Percentiles rank a stretch among this genome's conserved stretches.
phyloP scores from a whole-genome alignment of 2,888 invertebrate species.

The Rhamnusium bicolor region DNA sequence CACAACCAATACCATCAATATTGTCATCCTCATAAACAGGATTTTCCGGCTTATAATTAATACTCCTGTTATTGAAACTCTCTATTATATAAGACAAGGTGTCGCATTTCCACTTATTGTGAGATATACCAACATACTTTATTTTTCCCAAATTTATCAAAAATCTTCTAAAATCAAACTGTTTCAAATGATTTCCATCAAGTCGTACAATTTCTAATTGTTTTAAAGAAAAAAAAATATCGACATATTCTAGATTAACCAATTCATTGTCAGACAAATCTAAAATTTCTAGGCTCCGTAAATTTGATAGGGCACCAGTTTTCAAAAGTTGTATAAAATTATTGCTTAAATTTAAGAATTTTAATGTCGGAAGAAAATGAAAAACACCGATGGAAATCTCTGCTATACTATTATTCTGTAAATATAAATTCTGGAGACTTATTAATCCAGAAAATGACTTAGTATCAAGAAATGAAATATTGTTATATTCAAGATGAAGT shows the following conservation, averaged over 20 bases:
- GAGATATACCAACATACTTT: slow-evolving; percentile 47
- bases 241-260: slow-evolving; percentile 42
- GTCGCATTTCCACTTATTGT: slow-evolving; percentile 53
- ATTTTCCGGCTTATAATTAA: slow-evolving; percentile 40
- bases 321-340: slow-evolving; percentile 48
- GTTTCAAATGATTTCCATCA: slow-evolving; percentile 51
- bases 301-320: slow-evolving; percentile 52
- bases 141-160: slow-evolving; percentile 39
- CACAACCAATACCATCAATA: slow-evolving; percentile 50
- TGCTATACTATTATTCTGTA: slow-evolving; percentile 44
- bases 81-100: slow-evolving; percentile 49
- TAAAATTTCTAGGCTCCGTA: slow-evolving; percentile 41
- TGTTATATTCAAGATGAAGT: slow-evolving; percentile 42
- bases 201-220: slow-evolving; percentile 43
- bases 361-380: slow-evolving; percentile 42
- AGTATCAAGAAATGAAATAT: slow-evolving; percentile 23
- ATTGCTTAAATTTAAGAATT: slow-evolving; percentile 41
- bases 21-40: slow-evolving; percentile 42
- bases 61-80: slow-evolving; percentile 38
- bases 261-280: slow-evolving; percentile 50
- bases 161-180: slow-evolving; percentile 42
- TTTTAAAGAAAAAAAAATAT: slow-evolving; percentile 48
- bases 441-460: slow-evolving; percentile 29
- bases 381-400: slow-evolving; percentile 45
- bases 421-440: slow-evolving; percentile 31